These are phyloP conservation scores for Muntiacus reevesi DNA, from an alignment of 2,113 vertebrate genomes.

Conservation along the genomic window DNA sequence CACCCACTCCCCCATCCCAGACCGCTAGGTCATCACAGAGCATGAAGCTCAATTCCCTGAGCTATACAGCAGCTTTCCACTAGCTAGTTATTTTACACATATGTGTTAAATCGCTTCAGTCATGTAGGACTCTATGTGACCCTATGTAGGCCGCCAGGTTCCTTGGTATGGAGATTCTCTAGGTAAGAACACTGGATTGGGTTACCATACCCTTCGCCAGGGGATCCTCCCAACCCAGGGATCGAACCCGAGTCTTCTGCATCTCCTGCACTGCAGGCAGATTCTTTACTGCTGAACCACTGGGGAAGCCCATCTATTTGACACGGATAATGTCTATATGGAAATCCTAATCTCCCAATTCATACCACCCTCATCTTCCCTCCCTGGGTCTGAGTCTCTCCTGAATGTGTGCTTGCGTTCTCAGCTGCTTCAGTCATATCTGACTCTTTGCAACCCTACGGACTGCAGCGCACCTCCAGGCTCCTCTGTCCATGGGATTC, in stretches of 20 bases:
- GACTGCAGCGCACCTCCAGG: not conserved
- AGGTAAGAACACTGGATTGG: not conserved
- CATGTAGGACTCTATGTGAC: not conserved
- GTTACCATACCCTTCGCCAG: not conserved
- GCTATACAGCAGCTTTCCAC: not conserved
- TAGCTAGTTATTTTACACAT: not conserved
- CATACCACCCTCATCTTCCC: not conserved
- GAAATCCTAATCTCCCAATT: not conserved
- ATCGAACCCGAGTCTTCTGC: not conserved
- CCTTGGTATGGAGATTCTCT: not conserved
- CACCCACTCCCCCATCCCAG: not conserved
- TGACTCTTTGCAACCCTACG: not conserved
- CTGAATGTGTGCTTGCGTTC: not conserved
- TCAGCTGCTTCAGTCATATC: not conserved
- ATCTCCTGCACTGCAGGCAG: not conserved
- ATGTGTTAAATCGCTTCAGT: not conserved
- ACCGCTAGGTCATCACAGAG: not conserved
- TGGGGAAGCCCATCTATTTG: not conserved
- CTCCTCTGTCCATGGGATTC: not conserved
- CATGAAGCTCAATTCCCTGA: not conserved
- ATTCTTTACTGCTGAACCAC: fast-evolving
- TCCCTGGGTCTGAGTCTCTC: not conserved
- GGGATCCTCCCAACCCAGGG: not conserved
- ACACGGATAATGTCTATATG: not conserved
- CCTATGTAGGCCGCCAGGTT: not conserved